Conservation (phyloP, 1,140 invertebrate species). For the Pseudomyrmex concolor region DNA sequence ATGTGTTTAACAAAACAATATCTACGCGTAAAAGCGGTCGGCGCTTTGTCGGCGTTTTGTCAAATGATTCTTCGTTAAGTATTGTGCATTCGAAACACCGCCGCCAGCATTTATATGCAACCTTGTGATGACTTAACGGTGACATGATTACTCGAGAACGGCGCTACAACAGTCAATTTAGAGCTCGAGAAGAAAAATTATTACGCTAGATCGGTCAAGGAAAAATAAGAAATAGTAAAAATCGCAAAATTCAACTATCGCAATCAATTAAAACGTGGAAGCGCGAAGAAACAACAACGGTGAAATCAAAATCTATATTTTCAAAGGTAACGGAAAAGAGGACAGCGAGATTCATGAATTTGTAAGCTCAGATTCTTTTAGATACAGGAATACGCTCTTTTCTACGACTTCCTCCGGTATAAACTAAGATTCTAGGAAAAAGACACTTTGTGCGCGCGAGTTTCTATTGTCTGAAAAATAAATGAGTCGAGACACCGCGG, state of each 20-base stretch:
- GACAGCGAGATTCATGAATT: neutral
- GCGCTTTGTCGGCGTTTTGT: constrained; percentile 18
- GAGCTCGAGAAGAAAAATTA: neutral
- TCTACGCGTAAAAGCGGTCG: neutral
- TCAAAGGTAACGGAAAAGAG: neutral
- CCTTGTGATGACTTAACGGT: constrained; percentile 41
- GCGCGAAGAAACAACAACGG: neutral
- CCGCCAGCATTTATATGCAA: constrained; percentile 35
- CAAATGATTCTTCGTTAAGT: constrained; percentile 38
- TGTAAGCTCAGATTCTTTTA: neutral
- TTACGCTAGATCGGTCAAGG: constrained; percentile 6
- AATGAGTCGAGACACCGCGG: constrained; percentile 4
- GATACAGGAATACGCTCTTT: too few species aligned
- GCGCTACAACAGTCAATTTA: constrained; percentile 15
- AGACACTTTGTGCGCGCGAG: constrained; percentile 26
- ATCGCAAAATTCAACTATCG: too few species aligned
- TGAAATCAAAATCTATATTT: neutral
- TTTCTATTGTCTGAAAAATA: constrained; percentile 53
- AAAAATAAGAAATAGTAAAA: neutral
- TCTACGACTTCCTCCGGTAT: neutral
- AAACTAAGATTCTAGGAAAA: neutral
- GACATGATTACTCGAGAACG: constrained; percentile 25
- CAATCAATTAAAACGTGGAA: neutral
- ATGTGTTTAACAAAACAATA: constrained; percentile 14
- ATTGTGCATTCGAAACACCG: constrained; percentile 10